Evolutionary conservation across 2,113 vertebrate species (phyloP), one percentile per base, ranked within the genome.

Genomic region (Muntiacus muntjak): DNA sequence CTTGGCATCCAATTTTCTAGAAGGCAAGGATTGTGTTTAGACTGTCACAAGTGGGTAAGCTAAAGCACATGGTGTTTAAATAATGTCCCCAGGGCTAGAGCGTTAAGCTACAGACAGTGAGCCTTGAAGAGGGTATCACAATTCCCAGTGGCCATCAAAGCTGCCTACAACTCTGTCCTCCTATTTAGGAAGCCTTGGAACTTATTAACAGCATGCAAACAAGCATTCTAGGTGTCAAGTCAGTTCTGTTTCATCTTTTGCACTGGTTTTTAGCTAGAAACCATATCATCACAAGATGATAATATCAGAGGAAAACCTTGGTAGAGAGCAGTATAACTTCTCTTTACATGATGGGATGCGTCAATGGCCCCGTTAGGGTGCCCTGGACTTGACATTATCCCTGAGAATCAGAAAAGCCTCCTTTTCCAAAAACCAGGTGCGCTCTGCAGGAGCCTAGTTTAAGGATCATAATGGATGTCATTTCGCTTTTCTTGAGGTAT

Each of bases 31-130:
- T 82, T 92, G 54, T 91, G 87, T 93, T 96, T 15, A 87, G 62
- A 19, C 11, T 97, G 5, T 88, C 96, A 96, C 74, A 79, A 88
- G 76, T 47, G 36, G 47, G 43, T 57, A 79, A 97, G 79, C 89
- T 76, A 82, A 97, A 96, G 94, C 14, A 6, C 36, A 7, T 1
- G 88, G 85, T 96, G 23, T 74, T 64, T 88, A 84, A 95, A 89
- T 94, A 54, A 28, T 62, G 62, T 84, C 74, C 89, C 93, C 87
- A 97, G 76, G 93, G 95, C 23, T 64, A 25, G 25, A 9, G 40
- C 14, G n/a, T 81, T 89, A 40, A 76, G 26, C 23, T 52, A 17
- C 1, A 62, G 87, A 43, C 3, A 33, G 26, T 28, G 11, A 79
- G 26, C 7, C 30, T 36, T 50, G 36, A 83, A 74, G 15, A 60